Percentiles rank a stretch among this genome's conserved stretches.
Conservation (phyloP, 1,140 invertebrate species). For the Drosophila sp. region DNA sequence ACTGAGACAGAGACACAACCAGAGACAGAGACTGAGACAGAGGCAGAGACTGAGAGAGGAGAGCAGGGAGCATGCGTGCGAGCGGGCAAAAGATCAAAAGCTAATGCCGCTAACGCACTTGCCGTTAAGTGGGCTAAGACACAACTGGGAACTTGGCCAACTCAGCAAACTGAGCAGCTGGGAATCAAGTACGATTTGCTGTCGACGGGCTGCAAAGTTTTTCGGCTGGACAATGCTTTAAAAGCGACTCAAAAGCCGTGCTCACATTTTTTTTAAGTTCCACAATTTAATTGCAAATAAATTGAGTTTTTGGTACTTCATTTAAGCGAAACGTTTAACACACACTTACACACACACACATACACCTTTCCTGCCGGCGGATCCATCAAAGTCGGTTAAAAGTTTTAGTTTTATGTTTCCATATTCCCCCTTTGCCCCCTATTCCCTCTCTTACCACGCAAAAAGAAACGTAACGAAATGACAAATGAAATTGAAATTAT, state of each 20-base stretch:
- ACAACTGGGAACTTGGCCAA: constrained; percentile 21
- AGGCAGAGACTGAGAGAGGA: not conserved
- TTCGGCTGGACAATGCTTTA: constrained; percentile 62
- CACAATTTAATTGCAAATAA: constrained; percentile 84
- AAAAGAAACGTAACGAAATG: constrained; percentile 66
- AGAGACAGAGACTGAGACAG: constrained; percentile 1
- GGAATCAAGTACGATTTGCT: constrained; percentile 13
- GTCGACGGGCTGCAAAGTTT: constrained; percentile 34
- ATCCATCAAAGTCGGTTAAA: constrained; percentile 72
- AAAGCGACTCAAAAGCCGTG: constrained; percentile 20
- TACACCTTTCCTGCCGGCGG: constrained; percentile 43
- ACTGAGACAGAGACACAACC: constrained; percentile 3
- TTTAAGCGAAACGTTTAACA: constrained; percentile 81
- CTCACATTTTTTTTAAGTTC: constrained; percentile 42
- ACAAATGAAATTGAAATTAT: constrained; percentile 80
- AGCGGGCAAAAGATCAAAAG: constrained; percentile 67
- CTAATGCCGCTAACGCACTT: constrained; percentile 68
- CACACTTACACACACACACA: constrained; percentile 12
- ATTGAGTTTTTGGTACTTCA: constrained; percentile 84
- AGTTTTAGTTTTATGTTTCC: constrained; percentile 56
- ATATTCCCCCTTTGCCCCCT: constrained; percentile 4
- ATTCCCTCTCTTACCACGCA: not conserved
- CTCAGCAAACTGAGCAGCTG: constrained; percentile 8
- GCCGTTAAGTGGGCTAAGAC: constrained; percentile 49
- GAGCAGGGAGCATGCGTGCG: constrained; percentile 42